These are phyloP conservation scores for Heliconius erato DNA, from an alignment of 2,888 invertebrate genomes.

Conservation along the genomic window DNA sequence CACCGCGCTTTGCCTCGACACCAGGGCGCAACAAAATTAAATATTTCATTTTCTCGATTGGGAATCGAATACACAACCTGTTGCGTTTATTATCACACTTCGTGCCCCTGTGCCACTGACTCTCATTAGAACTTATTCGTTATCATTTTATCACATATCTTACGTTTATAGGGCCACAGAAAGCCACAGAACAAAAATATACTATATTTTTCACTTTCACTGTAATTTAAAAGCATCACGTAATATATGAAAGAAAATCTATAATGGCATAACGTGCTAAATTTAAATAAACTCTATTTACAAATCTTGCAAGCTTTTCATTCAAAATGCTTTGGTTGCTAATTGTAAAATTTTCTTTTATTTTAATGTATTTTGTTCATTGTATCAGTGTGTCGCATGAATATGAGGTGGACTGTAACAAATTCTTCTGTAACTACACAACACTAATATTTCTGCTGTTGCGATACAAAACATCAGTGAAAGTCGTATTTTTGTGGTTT, in stretches of 20 bases:
- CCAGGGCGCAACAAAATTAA: no score
- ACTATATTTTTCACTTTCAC: not conserved
- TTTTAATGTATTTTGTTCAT: slow-evolving; percentile 65
- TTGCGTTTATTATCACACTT: no score
- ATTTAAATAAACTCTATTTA: not conserved
- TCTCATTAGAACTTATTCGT: not conserved
- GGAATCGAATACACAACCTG: no score
- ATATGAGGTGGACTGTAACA: slow-evolving; percentile 63
- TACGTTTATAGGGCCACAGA: not conserved
- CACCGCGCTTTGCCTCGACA: no score
- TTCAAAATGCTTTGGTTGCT: not conserved
- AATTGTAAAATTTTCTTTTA: not conserved
- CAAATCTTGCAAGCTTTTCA: no score
- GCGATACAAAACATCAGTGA: slow-evolving; percentile 72
- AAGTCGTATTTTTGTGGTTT: slow-evolving; percentile 69
- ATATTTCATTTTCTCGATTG: no score
- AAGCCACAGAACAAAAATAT: not conserved
- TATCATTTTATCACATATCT: not conserved
- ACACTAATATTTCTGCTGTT: slow-evolving; percentile 67
- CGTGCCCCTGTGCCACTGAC: no score
- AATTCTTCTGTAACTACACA: slow-evolving; percentile 69
- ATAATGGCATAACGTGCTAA: not conserved
- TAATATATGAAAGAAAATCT: not conserved
- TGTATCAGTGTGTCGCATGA: slow-evolving; percentile 76
- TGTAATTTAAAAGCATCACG: no score